Base-by-base conservation (phyloP, 2,113 vertebrate genomes). In the Podarcis cretensis region DNA sequence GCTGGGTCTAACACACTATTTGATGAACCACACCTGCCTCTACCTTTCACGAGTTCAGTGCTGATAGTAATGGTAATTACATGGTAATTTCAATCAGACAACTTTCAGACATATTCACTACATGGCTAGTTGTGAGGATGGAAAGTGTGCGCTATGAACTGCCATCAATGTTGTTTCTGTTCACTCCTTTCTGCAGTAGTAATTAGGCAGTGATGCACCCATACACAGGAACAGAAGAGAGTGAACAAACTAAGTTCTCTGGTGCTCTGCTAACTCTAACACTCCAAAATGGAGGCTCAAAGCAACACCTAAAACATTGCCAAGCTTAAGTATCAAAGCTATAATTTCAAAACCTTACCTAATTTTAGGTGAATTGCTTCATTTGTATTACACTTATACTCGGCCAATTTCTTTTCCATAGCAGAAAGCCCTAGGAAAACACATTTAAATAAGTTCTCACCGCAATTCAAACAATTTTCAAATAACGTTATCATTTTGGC, bases 341-440 rank as follows among this genome's bases (percentile, higher is more conserved):
- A 86, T 3, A 54, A 88, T 85, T 30, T 83, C 86, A 69, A 81
- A 30, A 48, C 87, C 94, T 92, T 97, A 99, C 99, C 99, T 93
- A 99, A 95, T 94, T 99, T 99, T 90, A 99, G 95, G 91, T 98
- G 98, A 93, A 99, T 97, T 23, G 99, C 99, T 97, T 99, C 98
- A 94, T 99, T 99, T 94, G 99, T 99, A 92, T 98, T 98, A 96
- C 98, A 99, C 92, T 99, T 99, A 96, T 98, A 99, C 90, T 99
- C 99, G 25, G 99, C 98, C 93, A 99, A 94, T 93, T 99, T 99
- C 97, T 99, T 99, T 96, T 99, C 99, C 98, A 98, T 97, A 84
- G 97, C 95, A 96, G 98, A 98, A 91, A 98, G 96, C 73, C 95
- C 99, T 99, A 91, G 78, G 90, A 79, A 96, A 93, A 94, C 0